A percentile compares a stretch with the other conserved stretches of the same genome.
phyloP scores from a whole-genome alignment of 2,797 vertebrate genomes.

The Propithecus perrieri region DNA sequence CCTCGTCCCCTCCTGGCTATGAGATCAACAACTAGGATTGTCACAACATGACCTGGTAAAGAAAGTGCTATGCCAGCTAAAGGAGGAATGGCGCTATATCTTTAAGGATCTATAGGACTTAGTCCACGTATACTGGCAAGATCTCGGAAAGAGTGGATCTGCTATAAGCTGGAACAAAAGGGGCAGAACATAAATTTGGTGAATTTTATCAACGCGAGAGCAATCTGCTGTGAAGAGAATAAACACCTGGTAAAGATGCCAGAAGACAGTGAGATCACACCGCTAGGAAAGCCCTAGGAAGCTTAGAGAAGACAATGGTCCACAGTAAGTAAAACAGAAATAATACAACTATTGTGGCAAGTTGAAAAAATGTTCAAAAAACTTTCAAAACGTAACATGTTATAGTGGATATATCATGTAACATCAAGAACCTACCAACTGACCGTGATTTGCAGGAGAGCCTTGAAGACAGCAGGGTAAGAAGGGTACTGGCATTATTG shows the following conservation, averaged over 20 bases:
- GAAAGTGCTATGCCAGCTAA: background rate
- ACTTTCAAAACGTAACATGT: background rate
- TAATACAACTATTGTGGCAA: background rate
- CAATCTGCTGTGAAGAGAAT: background rate
- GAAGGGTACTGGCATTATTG: background rate
- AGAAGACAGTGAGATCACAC: background rate
- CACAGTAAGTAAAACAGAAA: background rate
- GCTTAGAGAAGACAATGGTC: background rate
- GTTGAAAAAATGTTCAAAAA: background rate
- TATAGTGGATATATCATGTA: background rate
- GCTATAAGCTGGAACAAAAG: background rate
- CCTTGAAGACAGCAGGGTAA: background rate
- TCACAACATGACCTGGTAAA: background rate
- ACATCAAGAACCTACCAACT: background rate
- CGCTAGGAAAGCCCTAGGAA: background rate
- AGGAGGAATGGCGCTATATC: background rate
- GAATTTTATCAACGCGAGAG: background rate
- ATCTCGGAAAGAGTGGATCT: background rate
- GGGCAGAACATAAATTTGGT: background rate
- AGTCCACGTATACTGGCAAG: background rate
- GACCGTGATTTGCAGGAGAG: background rate
- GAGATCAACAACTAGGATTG: background rate
- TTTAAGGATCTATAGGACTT: background rate
- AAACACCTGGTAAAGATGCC: background rate
- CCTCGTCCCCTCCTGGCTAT: background rate